Percentiles rank a stretch among this genome's conserved stretches.
Conservation (phyloP, 2,113 vertebrate genomes). For the Triplophysa tibetana region DNA sequence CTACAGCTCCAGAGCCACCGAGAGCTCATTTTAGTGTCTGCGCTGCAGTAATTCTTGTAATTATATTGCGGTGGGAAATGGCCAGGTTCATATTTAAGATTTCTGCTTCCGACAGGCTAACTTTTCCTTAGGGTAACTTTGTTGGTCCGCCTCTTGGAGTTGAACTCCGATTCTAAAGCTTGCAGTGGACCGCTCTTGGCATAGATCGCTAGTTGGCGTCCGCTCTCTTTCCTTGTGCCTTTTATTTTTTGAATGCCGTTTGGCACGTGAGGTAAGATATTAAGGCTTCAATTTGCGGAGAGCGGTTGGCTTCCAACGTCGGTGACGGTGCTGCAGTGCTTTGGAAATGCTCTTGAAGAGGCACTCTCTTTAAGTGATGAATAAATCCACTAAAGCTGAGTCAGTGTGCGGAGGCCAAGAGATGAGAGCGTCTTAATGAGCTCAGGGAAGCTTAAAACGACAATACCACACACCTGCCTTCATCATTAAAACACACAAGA, state of each 20-base stretch:
- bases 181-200: background rate
- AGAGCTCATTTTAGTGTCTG: slow-evolving; percentile 38
- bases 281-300: slow-evolving; percentile 20
- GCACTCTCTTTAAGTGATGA: slow-evolving; percentile 31
- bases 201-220: background rate
- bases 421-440: slow-evolving; percentile 17
- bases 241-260: background rate
- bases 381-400: slow-evolving; percentile 21
- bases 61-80: slow-evolving; percentile 27
- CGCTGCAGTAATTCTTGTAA: slow-evolving; percentile 33
- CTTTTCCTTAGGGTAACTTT: background rate
- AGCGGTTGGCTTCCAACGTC: slow-evolving; percentile 25
- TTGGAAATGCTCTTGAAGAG: slow-evolving; percentile 27
- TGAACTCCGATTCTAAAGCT: background rate
- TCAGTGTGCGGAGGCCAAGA: slow-evolving; percentile 11
- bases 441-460: slow-evolving; percentile 13
- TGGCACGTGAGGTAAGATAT: slow-evolving; percentile 27
- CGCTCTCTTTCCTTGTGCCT: background rate
- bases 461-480: background rate
- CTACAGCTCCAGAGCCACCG: background rate
- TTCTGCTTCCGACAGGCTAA: background rate
- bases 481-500: slow-evolving; percentile 5
- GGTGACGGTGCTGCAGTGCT: background rate
- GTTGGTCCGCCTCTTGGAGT: background rate
- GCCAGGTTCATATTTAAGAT: slow-evolving; percentile 14